phyloP scores from a whole-genome alignment of 2,113 vertebrate genomes.

The Nicator chloris region DNA sequence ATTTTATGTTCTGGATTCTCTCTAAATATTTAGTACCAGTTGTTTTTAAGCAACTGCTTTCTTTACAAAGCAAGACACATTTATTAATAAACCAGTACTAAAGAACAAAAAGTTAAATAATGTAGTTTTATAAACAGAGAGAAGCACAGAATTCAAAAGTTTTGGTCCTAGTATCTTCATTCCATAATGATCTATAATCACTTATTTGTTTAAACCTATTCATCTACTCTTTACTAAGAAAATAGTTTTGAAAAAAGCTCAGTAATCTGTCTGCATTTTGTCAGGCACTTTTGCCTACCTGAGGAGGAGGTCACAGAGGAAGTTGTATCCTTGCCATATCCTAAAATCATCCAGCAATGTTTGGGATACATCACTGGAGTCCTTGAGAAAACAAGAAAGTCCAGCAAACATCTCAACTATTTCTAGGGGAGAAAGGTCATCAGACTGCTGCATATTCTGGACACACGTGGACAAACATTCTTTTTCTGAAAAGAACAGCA shows the following conservation, averaged over 20 bases:
- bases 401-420: constrained; percentile 98
- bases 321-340: constrained; percentile 97
- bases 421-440: constrained; percentile 94
- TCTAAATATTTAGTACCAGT: not conserved
- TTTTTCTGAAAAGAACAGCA: constrained; percentile 83
- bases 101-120: not conserved
- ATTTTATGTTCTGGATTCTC: not conserved
- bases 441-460: constrained; percentile 99
- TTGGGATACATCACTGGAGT: constrained; percentile 96
- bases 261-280: not conserved
- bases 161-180: not conserved
- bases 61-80: not conserved
- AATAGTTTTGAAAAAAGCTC: not conserved
- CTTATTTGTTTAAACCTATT: not conserved
- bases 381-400: constrained; percentile 98
- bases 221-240: not conserved
- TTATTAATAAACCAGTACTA: not conserved
- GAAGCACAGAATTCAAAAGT: not conserved
- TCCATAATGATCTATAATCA: not conserved
- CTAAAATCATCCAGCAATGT: constrained; percentile 95
- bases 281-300: constrained; percentile 74
- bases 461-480: constrained; percentile 95
- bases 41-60: not conserved
- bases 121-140: not conserved
- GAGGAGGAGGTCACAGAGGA: constrained; percentile 95